Evolutionary conservation across 37 sponge, comb jelly and placozoan species (phyloP), one percentile per base, ranked within the genome.

Genomic region (Lycopodina hypogea): DNA sequence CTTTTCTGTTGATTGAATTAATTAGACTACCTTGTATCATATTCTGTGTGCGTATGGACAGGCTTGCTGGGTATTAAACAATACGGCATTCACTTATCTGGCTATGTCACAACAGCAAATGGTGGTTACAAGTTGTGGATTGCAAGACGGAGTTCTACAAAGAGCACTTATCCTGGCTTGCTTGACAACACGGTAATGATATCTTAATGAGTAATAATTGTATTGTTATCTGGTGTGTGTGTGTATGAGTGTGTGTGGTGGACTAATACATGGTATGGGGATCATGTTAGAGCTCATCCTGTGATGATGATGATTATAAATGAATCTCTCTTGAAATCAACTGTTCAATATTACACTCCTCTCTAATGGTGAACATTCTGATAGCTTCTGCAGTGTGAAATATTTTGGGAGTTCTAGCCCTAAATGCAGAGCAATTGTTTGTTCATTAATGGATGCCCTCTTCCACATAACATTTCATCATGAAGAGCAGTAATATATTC

Each of bases 1-100:
- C n/a, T n/a, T n/a, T n/a, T n/a, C n/a, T n/a, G n/a, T n/a, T n/a
- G n/a, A n/a, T n/a, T n/a, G n/a, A n/a, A n/a, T n/a, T n/a, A n/a
- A n/a, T n/a, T n/a, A n/a, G n/a, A n/a, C n/a, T n/a, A n/a, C n/a
- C n/a, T n/a, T n/a, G n/a, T n/a, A n/a, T n/a, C n/a, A n/a, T n/a
- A n/a, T n/a, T n/a, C n/a, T n/a, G n/a, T n/a, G n/a, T n/a, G n/a
- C n/a, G n/a, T n/a, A n/a, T 36, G 18, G 17, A n/a, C 66, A 85
- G 86, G 53, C 18, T 41, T 86, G 42, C 48, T 86, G 3, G 87
- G 87, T 42, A 42, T 86, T 42, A 21, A 56, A 6, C 82, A 86
- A 33, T 90, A 90, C 69, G 91, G 91, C 3, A 77, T 80, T 22
- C 91, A 90, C 63, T 36, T 90, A 60, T 82, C 81, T 73, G 91